Conservation (phyloP, 92 coral and sea anemone species). For the Hydrozoanthus gracilis region DNA sequence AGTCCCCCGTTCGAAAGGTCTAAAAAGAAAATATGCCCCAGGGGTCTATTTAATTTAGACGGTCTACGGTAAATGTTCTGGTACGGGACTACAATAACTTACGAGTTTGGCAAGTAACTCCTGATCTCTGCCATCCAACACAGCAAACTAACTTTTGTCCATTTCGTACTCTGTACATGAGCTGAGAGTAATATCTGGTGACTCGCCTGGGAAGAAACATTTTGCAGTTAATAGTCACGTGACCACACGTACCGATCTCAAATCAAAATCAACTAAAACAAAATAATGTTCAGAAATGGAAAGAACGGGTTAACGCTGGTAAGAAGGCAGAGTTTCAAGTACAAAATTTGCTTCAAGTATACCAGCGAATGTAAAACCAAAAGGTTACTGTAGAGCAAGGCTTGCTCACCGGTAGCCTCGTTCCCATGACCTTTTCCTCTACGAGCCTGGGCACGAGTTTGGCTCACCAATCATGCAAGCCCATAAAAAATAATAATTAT, state of each 20-base stretch:
- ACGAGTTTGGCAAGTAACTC: slow-evolving; percentile 25
- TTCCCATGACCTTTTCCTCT: no score
- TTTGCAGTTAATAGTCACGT: background rate
- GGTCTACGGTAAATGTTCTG: background rate
- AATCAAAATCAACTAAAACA: no score
- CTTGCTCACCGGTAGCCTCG: no score
- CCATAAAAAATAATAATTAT: no score
- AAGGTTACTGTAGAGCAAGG: no score
- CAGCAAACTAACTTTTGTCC: slow-evolving; percentile 37
- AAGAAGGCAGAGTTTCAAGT: no score
- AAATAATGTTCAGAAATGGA: no score
- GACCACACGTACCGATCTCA: background rate
- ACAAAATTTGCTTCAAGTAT: no score
- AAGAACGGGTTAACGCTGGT: no score
- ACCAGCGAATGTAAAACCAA: no score
- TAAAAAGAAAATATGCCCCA: background rate
- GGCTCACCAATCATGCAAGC: no score
- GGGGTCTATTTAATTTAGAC: background rate
- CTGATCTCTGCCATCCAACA: slow-evolving; percentile 31
- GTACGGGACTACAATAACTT: background rate
- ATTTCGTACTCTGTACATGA: slow-evolving; percentile 6
- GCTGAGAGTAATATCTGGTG: slow-evolving; percentile 34
- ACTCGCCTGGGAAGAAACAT: background rate
- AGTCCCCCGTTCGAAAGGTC: background rate
- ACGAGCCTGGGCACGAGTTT: no score